Conservation (phyloP, 2,888 invertebrate genomes). For the Halictus quadricinctus region DNA sequence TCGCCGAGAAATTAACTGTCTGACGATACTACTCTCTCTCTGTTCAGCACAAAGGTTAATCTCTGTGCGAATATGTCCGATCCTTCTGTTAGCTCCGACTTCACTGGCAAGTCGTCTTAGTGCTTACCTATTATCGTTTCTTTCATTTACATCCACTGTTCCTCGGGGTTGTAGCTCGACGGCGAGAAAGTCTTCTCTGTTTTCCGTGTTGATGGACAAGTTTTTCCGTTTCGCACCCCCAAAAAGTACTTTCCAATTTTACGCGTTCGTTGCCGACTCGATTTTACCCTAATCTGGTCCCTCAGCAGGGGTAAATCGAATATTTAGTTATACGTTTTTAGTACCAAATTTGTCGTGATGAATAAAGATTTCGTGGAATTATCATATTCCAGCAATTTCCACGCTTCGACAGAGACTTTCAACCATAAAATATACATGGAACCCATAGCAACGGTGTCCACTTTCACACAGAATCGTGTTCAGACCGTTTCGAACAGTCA, state of each 20-base stretch:
- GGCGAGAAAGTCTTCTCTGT: slow-evolving; percentile 18
- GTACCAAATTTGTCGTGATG: too few species aligned
- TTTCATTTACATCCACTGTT: neutral
- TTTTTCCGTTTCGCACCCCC: neutral
- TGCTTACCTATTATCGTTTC: neutral
- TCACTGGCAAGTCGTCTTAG: neutral
- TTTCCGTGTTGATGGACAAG: neutral
- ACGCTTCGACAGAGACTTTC: too few species aligned
- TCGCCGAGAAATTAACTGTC: slow-evolving; percentile 42
- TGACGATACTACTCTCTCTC: slow-evolving; percentile 18
- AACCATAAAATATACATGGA: too few species aligned
- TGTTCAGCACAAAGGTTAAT: slow-evolving; percentile 39
- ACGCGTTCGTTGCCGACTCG: neutral
- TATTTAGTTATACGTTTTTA: rapidly evolving
- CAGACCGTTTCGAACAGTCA: neutral
- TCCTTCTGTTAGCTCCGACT: neutral
- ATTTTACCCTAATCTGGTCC: too few species aligned
- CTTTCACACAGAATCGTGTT: neutral
- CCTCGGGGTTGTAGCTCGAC: too few species aligned
- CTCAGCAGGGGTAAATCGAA: too few species aligned
- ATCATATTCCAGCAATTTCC: too few species aligned
- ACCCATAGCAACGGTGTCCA: neutral
- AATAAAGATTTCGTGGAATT: too few species aligned
- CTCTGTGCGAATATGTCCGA: slow-evolving; percentile 47
- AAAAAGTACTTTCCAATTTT: neutral